Conservation (phyloP, 2,113 vertebrate species). For the Ammodytes marinus region DNA sequence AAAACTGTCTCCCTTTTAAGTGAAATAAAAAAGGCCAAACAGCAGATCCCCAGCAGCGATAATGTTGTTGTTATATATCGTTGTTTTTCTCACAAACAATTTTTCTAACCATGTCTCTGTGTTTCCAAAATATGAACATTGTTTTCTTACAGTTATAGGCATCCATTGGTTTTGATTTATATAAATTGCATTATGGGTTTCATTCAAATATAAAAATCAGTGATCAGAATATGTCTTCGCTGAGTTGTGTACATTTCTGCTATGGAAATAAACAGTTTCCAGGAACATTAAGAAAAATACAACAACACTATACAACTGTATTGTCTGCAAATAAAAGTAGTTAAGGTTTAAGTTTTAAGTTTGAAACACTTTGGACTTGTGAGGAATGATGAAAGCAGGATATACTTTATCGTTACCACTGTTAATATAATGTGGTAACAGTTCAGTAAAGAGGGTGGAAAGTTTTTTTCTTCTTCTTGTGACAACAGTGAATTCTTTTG, state of each 20-base stretch:
- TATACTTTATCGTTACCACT: background rate
- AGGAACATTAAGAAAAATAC: background rate
- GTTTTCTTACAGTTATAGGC: background rate
- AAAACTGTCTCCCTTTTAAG: too few relatives aligned
- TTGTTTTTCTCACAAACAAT: background rate
- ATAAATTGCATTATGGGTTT: too few relatives aligned
- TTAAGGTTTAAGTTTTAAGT: background rate
- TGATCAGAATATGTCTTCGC: background rate
- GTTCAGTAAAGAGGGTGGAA: background rate
- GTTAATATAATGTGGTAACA: background rate
- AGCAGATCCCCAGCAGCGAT: background rate
- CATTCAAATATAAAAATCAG: background rate
- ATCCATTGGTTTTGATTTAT: background rate
- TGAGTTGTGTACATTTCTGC: background rate
- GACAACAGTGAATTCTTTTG: slow-evolving; percentile 27
- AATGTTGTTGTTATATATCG: background rate
- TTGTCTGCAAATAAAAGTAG: background rate
- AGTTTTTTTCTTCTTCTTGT: slow-evolving; percentile 9
- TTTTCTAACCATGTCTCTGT: background rate
- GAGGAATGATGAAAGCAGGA: too few relatives aligned
- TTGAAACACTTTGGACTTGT: background rate
- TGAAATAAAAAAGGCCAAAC: background rate
- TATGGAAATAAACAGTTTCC: background rate
- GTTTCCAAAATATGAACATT: background rate
- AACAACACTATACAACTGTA: background rate